A percentile compares a stretch with the other conserved stretches of the same genome.
phyloP scores from a whole-genome alignment of 37 sponge, comb jelly and placozoan genomes.

The Hexactinellida sp. region DNA sequence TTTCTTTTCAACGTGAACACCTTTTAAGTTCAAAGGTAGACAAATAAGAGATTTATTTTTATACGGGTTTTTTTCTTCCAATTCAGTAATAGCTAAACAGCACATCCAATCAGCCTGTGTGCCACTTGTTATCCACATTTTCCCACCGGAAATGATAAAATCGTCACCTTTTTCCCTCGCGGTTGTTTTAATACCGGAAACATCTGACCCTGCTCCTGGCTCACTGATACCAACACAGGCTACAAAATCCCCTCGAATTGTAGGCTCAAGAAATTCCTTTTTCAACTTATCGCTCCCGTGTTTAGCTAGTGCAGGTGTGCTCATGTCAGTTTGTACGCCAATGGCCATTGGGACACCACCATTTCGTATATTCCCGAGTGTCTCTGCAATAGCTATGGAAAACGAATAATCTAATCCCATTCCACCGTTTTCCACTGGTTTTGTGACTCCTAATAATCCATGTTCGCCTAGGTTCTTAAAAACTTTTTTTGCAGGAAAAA shows the following conservation, averaged over 20 bases:
- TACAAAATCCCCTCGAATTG: constrained; percentile 64
- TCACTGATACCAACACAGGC: constrained; percentile 87
- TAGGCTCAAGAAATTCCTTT: constrained; percentile 57
- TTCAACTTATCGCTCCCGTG: constrained; percentile 71
- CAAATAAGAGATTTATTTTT: constrained; percentile 84
- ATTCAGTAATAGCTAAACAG: constrained; percentile 72
- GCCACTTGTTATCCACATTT: constrained; percentile 93
- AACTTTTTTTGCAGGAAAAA: constrained; percentile 66
- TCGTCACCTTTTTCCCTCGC: constrained; percentile 68
- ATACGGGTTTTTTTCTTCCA: constrained; percentile 48
- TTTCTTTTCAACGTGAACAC: constrained; percentile 35
- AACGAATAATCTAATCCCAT: constrained; percentile 68
- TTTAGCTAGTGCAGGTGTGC: constrained; percentile 68
- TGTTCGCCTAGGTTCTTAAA: constrained; percentile 68
- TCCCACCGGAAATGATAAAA: constrained; percentile 82
- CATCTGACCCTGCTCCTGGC: constrained; percentile 79
- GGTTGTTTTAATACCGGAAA: constrained; percentile 76
- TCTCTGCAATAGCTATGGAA: constrained; percentile 74
- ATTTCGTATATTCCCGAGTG: constrained; percentile 52
- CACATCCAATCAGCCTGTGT: constrained; percentile 96
- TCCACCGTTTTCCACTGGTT: constrained; percentile 74
- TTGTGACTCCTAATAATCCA: constrained; percentile 73
- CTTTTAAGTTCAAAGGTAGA: constrained; percentile 75
- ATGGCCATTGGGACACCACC: constrained; percentile 81
- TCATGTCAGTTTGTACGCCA: constrained; percentile 91